phyloP scores from a whole-genome alignment of 2,113 vertebrate species.

The Bombycilla garrulus region DNA sequence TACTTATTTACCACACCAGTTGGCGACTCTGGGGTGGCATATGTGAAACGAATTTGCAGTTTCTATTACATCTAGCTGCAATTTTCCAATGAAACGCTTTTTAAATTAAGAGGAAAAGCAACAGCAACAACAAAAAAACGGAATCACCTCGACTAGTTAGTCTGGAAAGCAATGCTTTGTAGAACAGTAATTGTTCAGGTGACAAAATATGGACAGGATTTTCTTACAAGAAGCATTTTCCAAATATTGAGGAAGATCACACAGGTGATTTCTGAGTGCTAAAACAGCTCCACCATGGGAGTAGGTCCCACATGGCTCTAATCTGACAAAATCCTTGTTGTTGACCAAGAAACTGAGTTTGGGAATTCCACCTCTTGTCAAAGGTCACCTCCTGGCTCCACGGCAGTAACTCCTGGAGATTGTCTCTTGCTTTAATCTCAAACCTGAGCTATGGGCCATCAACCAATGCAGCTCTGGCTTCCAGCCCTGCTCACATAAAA shows the following conservation, averaged over 20 bases:
- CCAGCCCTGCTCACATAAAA: background rate
- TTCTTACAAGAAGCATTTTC: background rate
- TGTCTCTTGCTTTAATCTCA: background rate
- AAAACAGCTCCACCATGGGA: background rate
- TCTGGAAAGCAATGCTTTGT: background rate
- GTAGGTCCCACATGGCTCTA: background rate
- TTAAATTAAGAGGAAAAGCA: background rate
- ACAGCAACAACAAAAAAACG: too few species aligned
- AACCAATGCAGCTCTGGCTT: background rate
- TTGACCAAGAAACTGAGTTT: background rate
- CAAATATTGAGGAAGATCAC: background rate
- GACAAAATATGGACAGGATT: background rate
- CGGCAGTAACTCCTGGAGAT: background rate
- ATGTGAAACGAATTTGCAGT: constrained; percentile 2
- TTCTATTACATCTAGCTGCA: background rate
- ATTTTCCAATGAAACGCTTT: background rate
- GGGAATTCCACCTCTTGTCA: background rate
- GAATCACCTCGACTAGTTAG: background rate
- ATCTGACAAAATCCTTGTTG: background rate
- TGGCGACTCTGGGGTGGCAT: constrained; percentile 7
- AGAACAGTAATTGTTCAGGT: background rate
- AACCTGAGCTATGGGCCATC: background rate
- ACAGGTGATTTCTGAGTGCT: background rate
- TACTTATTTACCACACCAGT: background rate
- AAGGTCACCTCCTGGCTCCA: background rate